A percentile compares a stretch with the other conserved stretches of the same genome.
These are phyloP conservation scores for Lytechinus pictus DNA, from an alignment of 35 echinoderm and acorn worm genomes.

Conservation along the genomic window DNA sequence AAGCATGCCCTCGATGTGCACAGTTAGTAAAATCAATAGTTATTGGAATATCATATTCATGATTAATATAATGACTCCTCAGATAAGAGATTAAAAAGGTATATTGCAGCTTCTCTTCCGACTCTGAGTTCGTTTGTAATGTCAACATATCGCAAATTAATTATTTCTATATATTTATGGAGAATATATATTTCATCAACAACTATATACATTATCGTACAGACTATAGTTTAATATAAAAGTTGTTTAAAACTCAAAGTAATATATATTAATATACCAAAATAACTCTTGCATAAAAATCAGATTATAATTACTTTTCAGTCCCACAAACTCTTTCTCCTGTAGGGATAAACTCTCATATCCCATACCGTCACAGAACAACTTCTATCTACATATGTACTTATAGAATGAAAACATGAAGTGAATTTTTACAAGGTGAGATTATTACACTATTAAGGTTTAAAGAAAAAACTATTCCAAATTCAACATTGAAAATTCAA, in stretches of 20 bases:
- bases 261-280: conserved; percentile 16
- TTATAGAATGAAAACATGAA: neutral
- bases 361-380: neutral
- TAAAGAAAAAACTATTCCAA: neutral
- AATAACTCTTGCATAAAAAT: conserved; percentile 44
- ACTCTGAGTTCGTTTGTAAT: neutral
- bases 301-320: neutral
- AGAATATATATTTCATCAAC: neutral
- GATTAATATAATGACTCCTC: neutral
- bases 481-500: neutral
- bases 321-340: neutral
- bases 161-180: neutral
- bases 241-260: conserved; percentile 35
- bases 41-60: conserved; percentile 19
- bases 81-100: neutral
- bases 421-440: neutral
- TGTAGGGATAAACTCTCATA: neutral
- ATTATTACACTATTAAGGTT: neutral
- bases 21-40: neutral
- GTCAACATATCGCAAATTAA: neutral
- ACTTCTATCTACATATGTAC: neutral
- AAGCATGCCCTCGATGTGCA: neutral
- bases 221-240: conserved; percentile 1
- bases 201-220: neutral
- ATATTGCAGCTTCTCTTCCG: neutral